Evolutionary conservation across 2,797 vertebrate species (phyloP).

Genomic region (Pygocentrus nattereri): DNA sequence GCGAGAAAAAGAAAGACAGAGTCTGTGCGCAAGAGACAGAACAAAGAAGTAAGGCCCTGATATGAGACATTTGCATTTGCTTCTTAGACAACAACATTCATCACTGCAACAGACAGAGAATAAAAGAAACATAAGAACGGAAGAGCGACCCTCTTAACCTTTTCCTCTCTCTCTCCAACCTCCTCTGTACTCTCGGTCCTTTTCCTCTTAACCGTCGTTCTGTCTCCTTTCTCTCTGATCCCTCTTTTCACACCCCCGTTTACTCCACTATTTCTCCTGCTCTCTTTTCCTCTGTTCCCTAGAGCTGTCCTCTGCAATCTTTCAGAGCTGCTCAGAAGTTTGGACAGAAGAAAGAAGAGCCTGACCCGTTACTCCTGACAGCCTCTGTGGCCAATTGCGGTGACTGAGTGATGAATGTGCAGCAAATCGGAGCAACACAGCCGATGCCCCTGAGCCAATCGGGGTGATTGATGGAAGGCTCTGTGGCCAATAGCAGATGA

Average conservation of each 20-base stretch:
- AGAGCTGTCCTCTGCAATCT: not conserved
- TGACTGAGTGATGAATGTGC: conserved; percentile 72
- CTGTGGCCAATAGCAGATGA: conserved; percentile 58
- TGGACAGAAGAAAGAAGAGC: not conserved
- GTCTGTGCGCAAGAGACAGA: conserved; percentile 27
- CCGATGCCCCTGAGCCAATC: conserved; percentile 62
- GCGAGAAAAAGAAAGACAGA: conserved; percentile 19
- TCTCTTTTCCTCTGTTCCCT: not conserved
- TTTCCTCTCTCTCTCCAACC: conserved; percentile 16
- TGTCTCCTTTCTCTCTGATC: not conserved
- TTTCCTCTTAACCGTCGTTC: conserved; percentile 5
- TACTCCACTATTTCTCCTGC: not conserved
- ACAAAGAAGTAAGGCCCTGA: conserved; percentile 53
- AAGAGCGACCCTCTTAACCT: conserved; percentile 5
- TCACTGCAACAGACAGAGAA: conserved; percentile 73
- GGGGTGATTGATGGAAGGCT: conserved; percentile 61
- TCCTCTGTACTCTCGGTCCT: not conserved
- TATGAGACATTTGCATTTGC: conserved; percentile 67
- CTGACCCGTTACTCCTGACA: conserved; percentile 25
- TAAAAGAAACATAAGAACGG: conserved; percentile 23
- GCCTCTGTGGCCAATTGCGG: conserved; percentile 66
- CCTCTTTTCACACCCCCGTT: conserved; percentile 16
- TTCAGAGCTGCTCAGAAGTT: conserved; percentile 26
- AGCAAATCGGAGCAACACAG: conserved; percentile 62
- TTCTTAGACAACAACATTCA: conserved; percentile 75